Evolutionary conservation across 1,140 invertebrate genomes (phyloP), one percentile per base, ranked within the genome.

Genomic region (Mamestra configurata): DNA sequence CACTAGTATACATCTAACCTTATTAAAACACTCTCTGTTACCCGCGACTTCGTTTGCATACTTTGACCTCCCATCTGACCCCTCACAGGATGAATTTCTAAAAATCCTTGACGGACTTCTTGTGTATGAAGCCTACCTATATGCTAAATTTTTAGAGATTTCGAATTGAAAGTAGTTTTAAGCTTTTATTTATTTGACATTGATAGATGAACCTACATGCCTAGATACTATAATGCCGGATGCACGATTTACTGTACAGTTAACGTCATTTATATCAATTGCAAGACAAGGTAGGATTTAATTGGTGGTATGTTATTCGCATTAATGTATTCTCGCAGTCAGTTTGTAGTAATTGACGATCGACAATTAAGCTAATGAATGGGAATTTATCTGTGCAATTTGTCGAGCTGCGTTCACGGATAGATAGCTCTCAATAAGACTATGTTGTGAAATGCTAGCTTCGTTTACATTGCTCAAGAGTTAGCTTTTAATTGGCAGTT

Each of bases 351-450:
- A 87, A 84, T 84, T 84, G 80, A 87, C 82, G 82, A 70, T 68
- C 76, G 49, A 72, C 84, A 75, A 87, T 87, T 84, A 86, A 82
- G 40, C 70, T 79, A 85, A 85, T 85, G 76, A 80, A 83, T 76
- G 80, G 66, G 79, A 80, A 81, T 85, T 81, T 79, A 82, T 79
- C 80, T 59, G 64, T 49, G 77, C 66, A 71, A 79, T 70, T 70
- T 71, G 66, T 79, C 64, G 68, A 7, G 53, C 11, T 5, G 15
- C 20, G 57, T 64, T 31, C 20, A 53, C 35, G 46, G 27, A 18
- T 76, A 49, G 24, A 57, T 57, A 57, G 70, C 11, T 27, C 22
- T 73, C 24, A 59, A 40, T 57, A 31, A 46, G 61, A 66, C 61
- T 22, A 11, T 15, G 35, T 20, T 40, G 61, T 66, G 61, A 66